A percentile compares a stretch with the other conserved stretches of the same genome.
Evolutionary conservation across 1,140 invertebrate genomes (phyloP).

Genomic region (Heliconius himera): DNA sequence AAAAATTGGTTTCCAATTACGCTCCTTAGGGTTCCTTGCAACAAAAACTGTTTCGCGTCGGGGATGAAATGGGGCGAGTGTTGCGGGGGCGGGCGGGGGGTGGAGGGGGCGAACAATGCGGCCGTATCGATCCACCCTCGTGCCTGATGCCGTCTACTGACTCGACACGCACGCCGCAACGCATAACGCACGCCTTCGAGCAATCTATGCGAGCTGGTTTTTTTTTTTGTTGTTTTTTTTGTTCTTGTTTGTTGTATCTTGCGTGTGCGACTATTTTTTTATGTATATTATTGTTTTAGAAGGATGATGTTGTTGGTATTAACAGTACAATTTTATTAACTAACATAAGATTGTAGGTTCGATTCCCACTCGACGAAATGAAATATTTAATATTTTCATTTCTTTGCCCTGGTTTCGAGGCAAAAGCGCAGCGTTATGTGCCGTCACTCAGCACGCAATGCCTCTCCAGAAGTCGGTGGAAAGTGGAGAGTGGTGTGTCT

Average conservation of each 20-base stretch:
- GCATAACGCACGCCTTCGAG: constrained; percentile 49
- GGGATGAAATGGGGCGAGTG: constrained; percentile 69
- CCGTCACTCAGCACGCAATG: too few relatives aligned
- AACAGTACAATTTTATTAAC: too few relatives aligned
- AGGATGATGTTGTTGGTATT: too few relatives aligned
- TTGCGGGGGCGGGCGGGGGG: constrained; percentile 42
- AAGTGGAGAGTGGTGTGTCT: too few relatives aligned
- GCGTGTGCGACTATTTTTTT: not conserved
- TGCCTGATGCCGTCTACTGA: constrained; percentile 48
- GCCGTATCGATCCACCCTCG: constrained; percentile 74
- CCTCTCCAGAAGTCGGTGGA: too few relatives aligned
- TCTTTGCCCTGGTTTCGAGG: too few relatives aligned
- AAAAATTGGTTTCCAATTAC: constrained; percentile 46
- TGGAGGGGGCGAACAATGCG: constrained; percentile 66
- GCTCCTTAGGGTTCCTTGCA: constrained; percentile 44
- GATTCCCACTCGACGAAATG: too few relatives aligned
- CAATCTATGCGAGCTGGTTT: constrained; percentile 50
- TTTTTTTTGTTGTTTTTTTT: constrained; percentile 39
- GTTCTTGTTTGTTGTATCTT: constrained; percentile 58
- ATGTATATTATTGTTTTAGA: not conserved
- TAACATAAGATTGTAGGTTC: too few relatives aligned
- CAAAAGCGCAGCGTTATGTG: too few relatives aligned
- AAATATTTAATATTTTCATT: too few relatives aligned
- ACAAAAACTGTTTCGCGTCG: constrained; percentile 71
- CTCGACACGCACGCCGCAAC: constrained; percentile 49